Evolutionary conservation across 2,113 vertebrate genomes (phyloP), one percentile per base, ranked within the genome.

Genomic region (Brienomyrus longianalis): DNA sequence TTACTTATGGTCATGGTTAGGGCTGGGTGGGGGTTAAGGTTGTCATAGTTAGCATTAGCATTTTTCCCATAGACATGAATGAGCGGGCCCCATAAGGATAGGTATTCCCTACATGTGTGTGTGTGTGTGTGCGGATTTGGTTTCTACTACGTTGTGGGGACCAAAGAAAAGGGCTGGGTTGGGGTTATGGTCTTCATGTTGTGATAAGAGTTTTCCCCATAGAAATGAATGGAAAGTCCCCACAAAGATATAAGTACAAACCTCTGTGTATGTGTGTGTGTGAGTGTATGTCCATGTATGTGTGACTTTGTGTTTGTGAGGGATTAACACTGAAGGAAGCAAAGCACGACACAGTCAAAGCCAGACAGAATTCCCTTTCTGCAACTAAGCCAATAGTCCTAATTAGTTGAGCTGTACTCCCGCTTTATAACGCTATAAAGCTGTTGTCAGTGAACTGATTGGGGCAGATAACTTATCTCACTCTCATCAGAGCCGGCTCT

Each of bases 61-160:
- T n/a, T n/a, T n/a, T n/a, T n/a, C n/a, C n/a, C n/a, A n/a, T n/a
- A n/a, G n/a, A n/a, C n/a, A n/a, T n/a, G n/a, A n/a, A n/a, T n/a
- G n/a, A n/a, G n/a, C n/a, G n/a, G n/a, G n/a, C n/a, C n/a, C n/a
- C n/a, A n/a, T n/a, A n/a, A n/a, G n/a, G n/a, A n/a, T n/a, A n/a
- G n/a, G n/a, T n/a, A n/a, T n/a, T n/a, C n/a, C n/a, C n/a, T 27
- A 21, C 6, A 21, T 52, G 45, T 70, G 92, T 92, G 90, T 91
- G 89, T 89, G 91, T 9, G 59, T 27, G 56, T n/a, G 56, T 52
- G 45, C 45, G 11, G 11, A 51, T 51, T 51, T 51, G 50, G 10
- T 51, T 51, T 11, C 2, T 51, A 51, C 11, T 51, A 51, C 11
- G 2, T 51, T 51, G 50, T 3, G 11, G 50, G 50, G 50, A 51